Evolutionary conservation across 2,888 invertebrate species (phyloP).

Genomic region (Acleris cristana): DNA sequence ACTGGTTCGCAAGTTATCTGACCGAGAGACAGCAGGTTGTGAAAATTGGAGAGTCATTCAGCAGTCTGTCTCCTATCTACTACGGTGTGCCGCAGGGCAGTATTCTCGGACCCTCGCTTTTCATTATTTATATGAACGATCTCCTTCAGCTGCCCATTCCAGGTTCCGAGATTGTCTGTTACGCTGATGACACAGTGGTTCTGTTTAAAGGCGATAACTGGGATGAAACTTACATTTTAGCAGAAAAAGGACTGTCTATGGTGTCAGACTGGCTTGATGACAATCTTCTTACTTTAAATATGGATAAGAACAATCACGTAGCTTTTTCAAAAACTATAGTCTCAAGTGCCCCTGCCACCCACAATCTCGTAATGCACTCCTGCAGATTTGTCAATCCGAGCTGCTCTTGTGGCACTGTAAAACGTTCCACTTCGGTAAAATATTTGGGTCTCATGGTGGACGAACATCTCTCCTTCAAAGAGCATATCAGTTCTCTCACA

Average conservation of each 20-base stretch:
- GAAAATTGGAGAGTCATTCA: no score
- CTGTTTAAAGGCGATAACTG: no score
- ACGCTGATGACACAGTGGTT: not conserved
- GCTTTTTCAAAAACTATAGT: not conserved
- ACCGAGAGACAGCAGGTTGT: no score
- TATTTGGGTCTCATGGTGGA: constrained; percentile 3
- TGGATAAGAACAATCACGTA: not conserved
- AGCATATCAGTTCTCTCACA: not conserved
- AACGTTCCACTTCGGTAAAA: not conserved
- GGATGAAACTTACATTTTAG: no score
- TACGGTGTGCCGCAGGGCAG: no score
- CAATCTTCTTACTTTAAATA: not conserved
- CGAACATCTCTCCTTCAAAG: not conserved
- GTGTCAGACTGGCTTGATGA: not conserved
- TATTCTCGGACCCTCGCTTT: no score
- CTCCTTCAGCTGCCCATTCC: no score
- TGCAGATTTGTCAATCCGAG: not conserved
- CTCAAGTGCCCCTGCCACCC: not conserved
- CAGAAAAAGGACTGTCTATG: not conserved
- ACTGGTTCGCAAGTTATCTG: no score
- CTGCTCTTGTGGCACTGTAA: not conserved
- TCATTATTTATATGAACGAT: no score
- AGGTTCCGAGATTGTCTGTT: not conserved
- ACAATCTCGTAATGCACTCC: not conserved
- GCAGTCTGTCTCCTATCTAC: no score